phyloP scores from a whole-genome alignment of 2,797 vertebrate genomes.

The Parauchenoglanis ngamensis region DNA sequence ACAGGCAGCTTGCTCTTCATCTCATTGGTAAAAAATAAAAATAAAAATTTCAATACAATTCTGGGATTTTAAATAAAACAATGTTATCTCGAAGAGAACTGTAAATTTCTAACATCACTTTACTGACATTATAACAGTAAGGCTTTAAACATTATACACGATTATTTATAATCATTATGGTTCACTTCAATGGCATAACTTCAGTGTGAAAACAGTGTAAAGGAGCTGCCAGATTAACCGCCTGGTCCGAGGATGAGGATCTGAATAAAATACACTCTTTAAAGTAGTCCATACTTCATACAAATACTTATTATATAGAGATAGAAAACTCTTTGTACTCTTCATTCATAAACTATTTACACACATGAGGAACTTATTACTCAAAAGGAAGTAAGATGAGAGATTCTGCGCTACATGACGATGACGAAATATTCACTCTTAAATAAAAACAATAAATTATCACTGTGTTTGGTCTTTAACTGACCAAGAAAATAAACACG shows the following conservation, averaged over 20 bases:
- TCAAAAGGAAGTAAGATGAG: slow-evolving; percentile 32
- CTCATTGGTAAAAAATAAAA: not conserved
- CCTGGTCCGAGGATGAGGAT: slow-evolving; percentile 47
- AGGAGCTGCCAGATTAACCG: slow-evolving; percentile 57
- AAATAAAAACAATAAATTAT: slow-evolving; percentile 64
- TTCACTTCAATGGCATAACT: not conserved
- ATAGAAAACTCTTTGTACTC: slow-evolving; percentile 43
- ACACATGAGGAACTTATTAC: slow-evolving; percentile 28
- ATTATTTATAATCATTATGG: not conserved
- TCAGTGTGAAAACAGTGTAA: slow-evolving; percentile 44
- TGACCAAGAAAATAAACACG: slow-evolving; percentile 15
- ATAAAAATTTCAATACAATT: not conserved
- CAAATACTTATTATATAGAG: slow-evolving; percentile 28
- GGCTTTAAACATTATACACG: not conserved
- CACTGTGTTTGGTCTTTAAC: slow-evolving; percentile 34
- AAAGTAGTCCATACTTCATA: slow-evolving; percentile 42
- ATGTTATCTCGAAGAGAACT: not conserved
- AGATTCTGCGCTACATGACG: slow-evolving; percentile 23
- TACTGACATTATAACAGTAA: slow-evolving; percentile 7
- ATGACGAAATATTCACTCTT: slow-evolving; percentile 35
- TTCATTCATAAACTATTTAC: slow-evolving; percentile 50
- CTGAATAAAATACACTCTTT: slow-evolving; percentile 35
- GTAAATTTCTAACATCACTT: not conserved
- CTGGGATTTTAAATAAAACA: not conserved
- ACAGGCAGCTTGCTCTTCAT: not conserved